Percentiles rank a stretch among this genome's conserved stretches.
phyloP scores from a whole-genome alignment of 2,888 invertebrate genomes.

The Acronicta psi region DNA sequence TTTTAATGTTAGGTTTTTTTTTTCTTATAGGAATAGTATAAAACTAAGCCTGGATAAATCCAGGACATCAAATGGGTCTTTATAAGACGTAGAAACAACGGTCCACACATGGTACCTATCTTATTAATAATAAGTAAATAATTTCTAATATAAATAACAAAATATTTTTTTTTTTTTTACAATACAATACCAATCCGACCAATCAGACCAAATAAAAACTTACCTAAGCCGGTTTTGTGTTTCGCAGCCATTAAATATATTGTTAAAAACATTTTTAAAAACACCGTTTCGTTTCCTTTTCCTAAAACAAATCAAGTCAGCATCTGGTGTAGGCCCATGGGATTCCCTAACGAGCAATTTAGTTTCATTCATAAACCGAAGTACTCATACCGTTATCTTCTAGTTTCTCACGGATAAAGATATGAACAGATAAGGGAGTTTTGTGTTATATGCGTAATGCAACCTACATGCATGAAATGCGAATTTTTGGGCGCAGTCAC shows the following conservation, averaged over 20 bases:
- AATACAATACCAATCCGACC: background rate
- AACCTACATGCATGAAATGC: background rate
- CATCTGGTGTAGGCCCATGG: conserved; percentile 69
- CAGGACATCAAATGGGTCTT: no score
- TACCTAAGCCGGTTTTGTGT: conserved; percentile 15
- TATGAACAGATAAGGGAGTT: conserved; percentile 28
- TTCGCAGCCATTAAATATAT: conserved; percentile 7
- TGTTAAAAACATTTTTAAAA: conserved; percentile 17
- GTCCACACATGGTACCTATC: no score
- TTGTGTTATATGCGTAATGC: background rate
- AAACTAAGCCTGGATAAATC: no score
- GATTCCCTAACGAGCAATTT: conserved; percentile 57
- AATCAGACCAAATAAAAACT: background rate
- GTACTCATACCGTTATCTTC: conserved; percentile 71
- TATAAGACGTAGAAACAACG: no score
- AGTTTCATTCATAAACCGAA: conserved; percentile 71
- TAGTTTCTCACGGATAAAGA: conserved; percentile 67
- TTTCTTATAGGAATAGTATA: no score
- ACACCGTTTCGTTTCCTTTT: conserved; percentile 16
- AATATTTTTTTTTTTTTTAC: no score
- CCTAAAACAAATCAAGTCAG: conserved; percentile 37
- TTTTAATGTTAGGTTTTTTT: no score
- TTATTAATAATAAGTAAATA: no score
- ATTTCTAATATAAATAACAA: no score
- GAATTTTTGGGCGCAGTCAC: no score